Evolutionary conservation across 1,140 invertebrate species (phyloP).

Genomic region (Drosophila navojoa): DNA sequence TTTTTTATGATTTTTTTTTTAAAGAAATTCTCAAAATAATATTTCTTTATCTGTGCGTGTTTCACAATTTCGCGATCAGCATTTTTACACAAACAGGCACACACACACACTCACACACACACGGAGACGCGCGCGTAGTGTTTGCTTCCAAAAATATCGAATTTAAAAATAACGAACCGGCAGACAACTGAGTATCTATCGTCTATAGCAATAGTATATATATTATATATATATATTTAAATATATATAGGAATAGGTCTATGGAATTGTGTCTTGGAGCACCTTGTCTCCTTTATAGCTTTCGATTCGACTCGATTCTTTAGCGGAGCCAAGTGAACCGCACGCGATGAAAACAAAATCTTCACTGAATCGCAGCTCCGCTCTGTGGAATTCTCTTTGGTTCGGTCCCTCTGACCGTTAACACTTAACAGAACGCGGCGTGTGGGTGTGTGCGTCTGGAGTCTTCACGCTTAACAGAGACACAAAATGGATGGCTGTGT

Average conservation of each 20-base stretch:
- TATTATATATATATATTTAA: conserved; percentile 15
- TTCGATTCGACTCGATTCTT: conserved; percentile 24
- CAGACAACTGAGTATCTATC: conserved; percentile 26
- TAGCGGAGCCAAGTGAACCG: conserved; percentile 54
- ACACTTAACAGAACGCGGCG: conserved; percentile 23
- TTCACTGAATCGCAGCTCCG: conserved; percentile 59
- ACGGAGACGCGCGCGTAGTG: background rate
- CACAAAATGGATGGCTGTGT: background rate
- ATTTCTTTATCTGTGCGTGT: conserved; percentile 26
- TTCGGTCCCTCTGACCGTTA: conserved; percentile 50
- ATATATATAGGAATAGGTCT: conserved; percentile 30
- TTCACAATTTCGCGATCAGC: conserved; percentile 67
- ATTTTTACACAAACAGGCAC: conserved; percentile 49
- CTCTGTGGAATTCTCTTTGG: conserved; percentile 54
- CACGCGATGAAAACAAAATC: conserved; percentile 65
- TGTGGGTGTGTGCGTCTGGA: conserved; percentile 8
- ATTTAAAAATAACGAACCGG: conserved; percentile 51
- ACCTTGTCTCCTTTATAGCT: conserved; percentile 18
- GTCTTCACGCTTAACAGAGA: conserved; percentile 5
- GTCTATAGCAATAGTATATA: conserved; percentile 34
- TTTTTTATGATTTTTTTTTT: background rate
- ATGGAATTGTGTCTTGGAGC: conserved; percentile 75
- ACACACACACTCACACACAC: conserved; percentile 30
- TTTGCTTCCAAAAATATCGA: conserved; percentile 52
- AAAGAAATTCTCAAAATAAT: conserved; percentile 19